Percentiles rank a stretch among this genome's conserved stretches.
Evolutionary conservation across 2,113 vertebrate genomes (phyloP).

Genomic region (Marcusenius ussheri): DNA sequence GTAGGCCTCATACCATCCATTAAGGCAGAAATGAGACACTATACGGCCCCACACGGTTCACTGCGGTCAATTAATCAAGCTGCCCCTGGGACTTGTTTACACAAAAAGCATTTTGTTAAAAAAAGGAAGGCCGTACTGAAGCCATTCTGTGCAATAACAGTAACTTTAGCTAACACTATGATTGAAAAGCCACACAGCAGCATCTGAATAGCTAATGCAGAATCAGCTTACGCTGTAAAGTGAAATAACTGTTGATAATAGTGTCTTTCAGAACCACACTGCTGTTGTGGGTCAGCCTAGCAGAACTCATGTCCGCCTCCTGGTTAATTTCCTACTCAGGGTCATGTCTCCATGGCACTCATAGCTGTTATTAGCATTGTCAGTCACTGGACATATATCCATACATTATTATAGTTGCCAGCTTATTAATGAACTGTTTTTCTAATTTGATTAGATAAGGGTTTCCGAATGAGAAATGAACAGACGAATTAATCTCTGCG

Average conservation of each 20-base stretch:
- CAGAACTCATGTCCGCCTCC: slow-evolving; percentile 35
- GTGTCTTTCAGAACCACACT: slow-evolving; percentile 27
- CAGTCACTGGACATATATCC: background rate
- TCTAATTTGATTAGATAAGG: background rate
- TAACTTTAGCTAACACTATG: slow-evolving; percentile 33
- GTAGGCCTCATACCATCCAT: background rate
- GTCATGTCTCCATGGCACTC: background rate
- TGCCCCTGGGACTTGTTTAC: slow-evolving; percentile 1
- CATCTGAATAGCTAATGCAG: slow-evolving; percentile 53
- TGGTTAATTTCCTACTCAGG: slow-evolving; percentile 48
- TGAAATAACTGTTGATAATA: slow-evolving; percentile 47
- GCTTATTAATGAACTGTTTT: background rate
- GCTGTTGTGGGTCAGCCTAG: slow-evolving; percentile 34
- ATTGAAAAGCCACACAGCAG: slow-evolving; percentile 43
- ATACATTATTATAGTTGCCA: background rate
- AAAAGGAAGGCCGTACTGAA: background rate
- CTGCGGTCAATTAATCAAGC: slow-evolving; percentile 16
- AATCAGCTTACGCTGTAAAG: slow-evolving; percentile 19
- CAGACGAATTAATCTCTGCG: background rate
- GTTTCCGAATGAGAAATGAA: background rate
- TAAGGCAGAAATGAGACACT: slow-evolving; percentile 1
- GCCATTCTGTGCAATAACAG: slow-evolving; percentile 37
- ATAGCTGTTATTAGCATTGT: background rate
- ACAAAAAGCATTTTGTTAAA: slow-evolving; percentile 8
- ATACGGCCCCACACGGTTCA: background rate